Percentiles rank a stretch among this genome's conserved stretches.
Evolutionary conservation across 2,797 vertebrate species (phyloP).

Genomic region (Sebastes iracundus): DNA sequence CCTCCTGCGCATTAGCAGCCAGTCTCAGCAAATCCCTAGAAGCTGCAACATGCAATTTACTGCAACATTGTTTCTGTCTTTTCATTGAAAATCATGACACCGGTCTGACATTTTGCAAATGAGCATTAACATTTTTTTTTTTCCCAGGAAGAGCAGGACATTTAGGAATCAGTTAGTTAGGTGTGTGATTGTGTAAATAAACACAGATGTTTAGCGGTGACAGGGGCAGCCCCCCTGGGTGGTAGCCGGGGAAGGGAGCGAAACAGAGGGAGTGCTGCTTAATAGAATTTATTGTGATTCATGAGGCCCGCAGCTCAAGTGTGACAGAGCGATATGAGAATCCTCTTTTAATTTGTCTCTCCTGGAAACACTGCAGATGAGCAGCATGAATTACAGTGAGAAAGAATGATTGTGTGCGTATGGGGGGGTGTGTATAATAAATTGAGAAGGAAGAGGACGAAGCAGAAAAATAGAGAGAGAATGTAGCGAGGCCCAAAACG

Average conservation of each 20-base stretch:
- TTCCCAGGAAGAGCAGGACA: slow-evolving; percentile 55
- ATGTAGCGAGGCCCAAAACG: slow-evolving; percentile 61
- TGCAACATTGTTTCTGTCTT: slow-evolving; percentile 60
- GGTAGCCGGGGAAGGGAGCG: slow-evolving; percentile 59
- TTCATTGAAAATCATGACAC: slow-evolving; percentile 58
- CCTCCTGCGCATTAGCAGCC: slow-evolving; percentile 35
- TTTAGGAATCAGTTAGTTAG: slow-evolving; percentile 84
- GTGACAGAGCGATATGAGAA: slow-evolving; percentile 82
- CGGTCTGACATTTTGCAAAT: slow-evolving; percentile 79
- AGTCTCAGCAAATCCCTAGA: slow-evolving; percentile 41
- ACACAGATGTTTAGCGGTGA: slow-evolving; percentile 82
- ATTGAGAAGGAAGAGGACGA: slow-evolving; percentile 17
- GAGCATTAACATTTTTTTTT: slow-evolving; percentile 70
- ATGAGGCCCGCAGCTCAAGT: slow-evolving; percentile 80
- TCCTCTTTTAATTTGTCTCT: slow-evolving; percentile 83
- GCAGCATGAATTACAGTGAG: slow-evolving; percentile 82
- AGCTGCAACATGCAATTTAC: slow-evolving; percentile 65
- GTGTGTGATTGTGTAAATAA: slow-evolving; percentile 85
- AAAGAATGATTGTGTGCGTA: slow-evolving; percentile 57
- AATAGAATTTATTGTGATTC: slow-evolving; percentile 82
- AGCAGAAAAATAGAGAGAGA: slow-evolving; percentile 31
- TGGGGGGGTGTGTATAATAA: slow-evolving; percentile 8
- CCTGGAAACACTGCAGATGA: slow-evolving; percentile 78
- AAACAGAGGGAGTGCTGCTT: slow-evolving; percentile 70
- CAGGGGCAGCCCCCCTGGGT: slow-evolving; percentile 71